phyloP scores from a whole-genome alignment of 2,113 vertebrate species.

The Plotosus lineatus region DNA sequence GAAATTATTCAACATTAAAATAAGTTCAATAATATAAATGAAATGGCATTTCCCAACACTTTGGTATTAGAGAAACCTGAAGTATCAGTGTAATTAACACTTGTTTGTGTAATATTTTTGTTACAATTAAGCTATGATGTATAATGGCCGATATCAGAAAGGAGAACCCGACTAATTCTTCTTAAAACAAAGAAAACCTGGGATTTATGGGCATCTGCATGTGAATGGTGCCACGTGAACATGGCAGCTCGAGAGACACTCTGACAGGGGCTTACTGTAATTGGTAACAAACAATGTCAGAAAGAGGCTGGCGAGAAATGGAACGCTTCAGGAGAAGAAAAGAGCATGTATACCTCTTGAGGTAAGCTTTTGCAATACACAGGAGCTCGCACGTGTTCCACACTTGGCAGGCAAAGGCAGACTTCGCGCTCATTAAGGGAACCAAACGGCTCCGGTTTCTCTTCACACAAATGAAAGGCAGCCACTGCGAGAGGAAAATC shows the following conservation, averaged over 20 bases:
- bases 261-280: constrained; percentile 69
- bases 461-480: constrained; percentile 14
- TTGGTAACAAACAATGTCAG: constrained; percentile 69
- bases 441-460: constrained; percentile 9
- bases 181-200: constrained; percentile 50
- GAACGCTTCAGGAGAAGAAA: constrained; percentile 36
- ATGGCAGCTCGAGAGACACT: constrained; percentile 49
- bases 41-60: background rate
- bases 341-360: constrained; percentile 40
- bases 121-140: background rate
- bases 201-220: constrained; percentile 92
- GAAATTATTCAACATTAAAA: too few species aligned
- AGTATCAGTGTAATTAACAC: background rate
- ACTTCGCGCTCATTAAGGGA: constrained; percentile 3
- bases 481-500: constrained; percentile 19
- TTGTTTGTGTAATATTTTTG: background rate
- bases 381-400: constrained; percentile 2
- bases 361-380: constrained; percentile 32
- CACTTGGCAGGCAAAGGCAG: constrained; percentile 2
- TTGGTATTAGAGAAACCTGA: background rate
- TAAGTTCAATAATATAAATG: too few species aligned
- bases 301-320: constrained; percentile 13
- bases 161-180: background rate
- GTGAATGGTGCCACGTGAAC: constrained; percentile 80
- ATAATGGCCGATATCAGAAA: background rate